Conservation (phyloP, 1,140 invertebrate species). For the Rhopalosiphum maidis region DNA sequence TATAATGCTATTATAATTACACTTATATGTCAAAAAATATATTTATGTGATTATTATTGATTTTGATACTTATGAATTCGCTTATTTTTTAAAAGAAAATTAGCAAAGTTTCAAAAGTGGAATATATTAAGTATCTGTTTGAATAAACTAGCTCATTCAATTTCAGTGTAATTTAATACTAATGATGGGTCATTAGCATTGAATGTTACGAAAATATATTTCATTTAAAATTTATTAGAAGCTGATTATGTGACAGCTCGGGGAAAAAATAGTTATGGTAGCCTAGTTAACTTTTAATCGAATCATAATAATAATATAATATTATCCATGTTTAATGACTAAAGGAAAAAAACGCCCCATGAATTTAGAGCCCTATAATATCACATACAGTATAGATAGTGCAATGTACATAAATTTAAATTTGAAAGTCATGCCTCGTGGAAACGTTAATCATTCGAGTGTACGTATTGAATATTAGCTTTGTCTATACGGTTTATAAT, state of each 20-base stretch:
- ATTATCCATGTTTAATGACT: not conserved
- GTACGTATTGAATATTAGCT: not conserved
- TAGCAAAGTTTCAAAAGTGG: not conserved
- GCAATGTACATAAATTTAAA: not conserved
- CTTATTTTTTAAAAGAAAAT: slow-evolving; percentile 2
- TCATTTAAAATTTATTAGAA: not conserved
- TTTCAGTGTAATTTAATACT: not conserved
- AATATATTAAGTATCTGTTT: not conserved
- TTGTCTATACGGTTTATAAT: not conserved
- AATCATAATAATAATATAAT: slow-evolving; percentile 7
- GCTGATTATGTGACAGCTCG: not conserved
- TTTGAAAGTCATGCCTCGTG: not conserved
- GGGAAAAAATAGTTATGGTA: not conserved
- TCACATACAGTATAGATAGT: not conserved
- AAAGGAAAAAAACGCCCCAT: not conserved
- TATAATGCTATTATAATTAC: not conserved
- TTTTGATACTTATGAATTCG: not conserved
- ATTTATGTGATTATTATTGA: not conserved
- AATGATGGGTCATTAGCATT: not conserved
- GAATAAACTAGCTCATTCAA: not conserved
- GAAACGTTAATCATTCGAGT: not conserved
- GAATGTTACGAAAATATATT: slow-evolving; percentile 4
- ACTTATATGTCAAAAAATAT: not conserved
- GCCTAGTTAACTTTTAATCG: not conserved
- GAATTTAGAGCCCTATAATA: not conserved